Evolutionary conservation across 2,797 vertebrate species (phyloP), one percentile per base, ranked within the genome.

Genomic region (Silurus lanzhouensis): DNA sequence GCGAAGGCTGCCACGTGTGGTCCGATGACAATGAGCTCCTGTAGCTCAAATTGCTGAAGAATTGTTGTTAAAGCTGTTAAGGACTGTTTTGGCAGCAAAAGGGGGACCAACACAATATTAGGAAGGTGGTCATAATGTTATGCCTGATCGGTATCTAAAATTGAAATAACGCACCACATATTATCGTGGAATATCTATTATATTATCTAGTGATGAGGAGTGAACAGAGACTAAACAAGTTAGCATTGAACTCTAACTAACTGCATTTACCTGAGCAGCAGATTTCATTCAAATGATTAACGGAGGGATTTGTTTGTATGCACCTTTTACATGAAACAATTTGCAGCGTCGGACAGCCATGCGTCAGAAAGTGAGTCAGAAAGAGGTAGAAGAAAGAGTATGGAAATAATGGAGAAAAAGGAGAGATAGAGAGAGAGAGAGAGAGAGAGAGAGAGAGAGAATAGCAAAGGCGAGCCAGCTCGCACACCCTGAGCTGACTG

Each of bases 381-480:
- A 60, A 60, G 82, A 66, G 25, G 25, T 31, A 70, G 64, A 89
- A 92, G 92, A 93, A 87, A 76, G 91, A 91, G 89, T 83, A 87
- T 89, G 67, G 48, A 75, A 71, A 75, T 72, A 44, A 44, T 22
- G 55, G 58, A 20, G 9, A 52, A 19, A 20, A 19, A 20, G 25
- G 19, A 31, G 20, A 52, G 38, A 61, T 55, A 15, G 38, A 61
- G 63, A 15, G n/a, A 20, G 20, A 52, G 38, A 61, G 63, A 15
- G n/a, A 20, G 60, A 57, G 46, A 25, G 27, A 74, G 72, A 63
- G 74, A 44, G 70, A 48, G 64, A 67, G 57, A 85, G 44, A n/a
- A 38, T 66, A n/a, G 72, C 48, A 61, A 19, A 84, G 72, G 60
- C 71, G 27, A 66, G 71, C 44, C 57, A 55, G 44, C 64, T 71